Percentiles rank a stretch among this genome's conserved stretches.
phyloP scores from a whole-genome alignment of 2,888 invertebrate species.

The Agrochola circellaris region DNA sequence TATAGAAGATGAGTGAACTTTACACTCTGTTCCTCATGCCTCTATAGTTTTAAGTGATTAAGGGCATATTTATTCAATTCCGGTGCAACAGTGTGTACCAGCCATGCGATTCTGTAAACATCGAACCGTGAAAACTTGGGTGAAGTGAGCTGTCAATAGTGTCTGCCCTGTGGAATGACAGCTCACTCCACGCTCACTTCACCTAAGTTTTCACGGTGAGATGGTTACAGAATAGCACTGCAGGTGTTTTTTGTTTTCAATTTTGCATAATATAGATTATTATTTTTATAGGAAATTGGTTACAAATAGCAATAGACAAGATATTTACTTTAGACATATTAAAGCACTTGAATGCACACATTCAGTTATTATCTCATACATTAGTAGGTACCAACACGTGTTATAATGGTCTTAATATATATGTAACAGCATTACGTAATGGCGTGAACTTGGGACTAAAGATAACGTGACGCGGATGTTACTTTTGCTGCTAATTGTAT shows the following conservation, averaged over 20 bases:
- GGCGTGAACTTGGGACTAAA: slow-evolving; percentile 37
- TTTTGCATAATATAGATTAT: slow-evolving; percentile 1
- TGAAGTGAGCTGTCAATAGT: too few relatives aligned
- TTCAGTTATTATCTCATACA: slow-evolving; percentile 27
- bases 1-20: too few relatives aligned
- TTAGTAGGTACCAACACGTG: slow-evolving; percentile 12
- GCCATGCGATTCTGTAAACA: too few relatives aligned
- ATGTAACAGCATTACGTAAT: slow-evolving; percentile 37
- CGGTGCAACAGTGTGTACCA: background rate
- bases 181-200: too few relatives aligned
- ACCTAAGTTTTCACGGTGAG: too few relatives aligned
- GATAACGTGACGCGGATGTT: slow-evolving; percentile 39
- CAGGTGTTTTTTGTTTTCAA: background rate
- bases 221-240: too few relatives aligned
- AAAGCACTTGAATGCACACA: slow-evolving; percentile 25
- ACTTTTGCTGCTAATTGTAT: slow-evolving; percentile 60
- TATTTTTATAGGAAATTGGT: slow-evolving; percentile 4
- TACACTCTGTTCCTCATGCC: too few relatives aligned
- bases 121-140: too few relatives aligned
- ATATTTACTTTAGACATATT: slow-evolving; percentile 35
- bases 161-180: too few relatives aligned
- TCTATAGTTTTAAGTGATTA: too few relatives aligned
- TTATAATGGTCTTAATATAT: slow-evolving; percentile 10
- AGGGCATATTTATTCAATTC: background rate
- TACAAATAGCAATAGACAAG: slow-evolving; percentile 20